Conservation (phyloP, 2,113 vertebrate species). For the Zonotrichia leucophrys region DNA sequence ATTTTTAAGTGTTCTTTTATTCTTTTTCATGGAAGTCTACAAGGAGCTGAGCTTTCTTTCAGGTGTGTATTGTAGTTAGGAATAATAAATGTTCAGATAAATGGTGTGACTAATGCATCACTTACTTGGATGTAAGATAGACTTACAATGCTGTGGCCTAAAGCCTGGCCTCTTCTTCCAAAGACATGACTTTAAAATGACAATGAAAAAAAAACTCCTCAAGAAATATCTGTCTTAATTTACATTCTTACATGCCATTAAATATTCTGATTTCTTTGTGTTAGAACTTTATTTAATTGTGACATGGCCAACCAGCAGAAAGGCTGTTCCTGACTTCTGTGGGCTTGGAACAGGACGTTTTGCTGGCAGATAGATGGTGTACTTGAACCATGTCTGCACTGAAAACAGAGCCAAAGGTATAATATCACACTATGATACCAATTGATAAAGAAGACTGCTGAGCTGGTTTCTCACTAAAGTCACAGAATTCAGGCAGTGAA, state of each 20-base stretch:
- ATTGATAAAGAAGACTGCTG: background rate
- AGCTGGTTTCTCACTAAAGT: background rate
- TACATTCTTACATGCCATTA: background rate
- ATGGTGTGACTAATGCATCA: background rate
- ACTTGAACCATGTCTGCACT: background rate
- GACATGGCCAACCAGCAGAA: background rate
- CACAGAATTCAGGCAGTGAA: background rate
- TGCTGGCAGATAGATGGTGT: background rate
- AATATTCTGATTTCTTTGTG: background rate
- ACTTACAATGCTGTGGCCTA: background rate
- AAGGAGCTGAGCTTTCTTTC: background rate
- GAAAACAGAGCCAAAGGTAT: background rate
- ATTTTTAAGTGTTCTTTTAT: background rate
- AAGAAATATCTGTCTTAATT: background rate
- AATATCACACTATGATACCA: background rate
- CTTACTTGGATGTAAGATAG: background rate
- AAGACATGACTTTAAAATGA: background rate
- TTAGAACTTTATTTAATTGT: background rate
- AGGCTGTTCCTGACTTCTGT: background rate
- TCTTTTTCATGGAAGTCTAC: background rate
- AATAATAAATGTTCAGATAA: background rate
- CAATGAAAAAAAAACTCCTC: background rate
- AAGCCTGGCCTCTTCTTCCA: background rate
- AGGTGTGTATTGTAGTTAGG: background rate
- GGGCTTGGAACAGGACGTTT: background rate